Base-by-base conservation (phyloP, 2,113 vertebrate genomes). In the Chauna torquata region DNA sequence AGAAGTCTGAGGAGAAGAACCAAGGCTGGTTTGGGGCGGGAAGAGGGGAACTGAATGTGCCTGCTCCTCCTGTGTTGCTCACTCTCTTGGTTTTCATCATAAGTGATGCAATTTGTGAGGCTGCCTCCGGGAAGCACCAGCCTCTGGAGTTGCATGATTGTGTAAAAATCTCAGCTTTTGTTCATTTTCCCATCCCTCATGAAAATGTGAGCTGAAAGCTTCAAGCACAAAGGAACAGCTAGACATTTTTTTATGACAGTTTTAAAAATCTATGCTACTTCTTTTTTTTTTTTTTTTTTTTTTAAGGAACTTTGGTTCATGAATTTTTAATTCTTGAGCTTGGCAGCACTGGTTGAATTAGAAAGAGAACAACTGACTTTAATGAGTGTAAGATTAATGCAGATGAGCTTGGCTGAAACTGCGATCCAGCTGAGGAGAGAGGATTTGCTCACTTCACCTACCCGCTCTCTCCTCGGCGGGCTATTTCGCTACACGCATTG, bases 371-470 rank as follows among this genome's bases (percentile, higher is more conserved):
- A 94, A 88, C 85, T 84, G 90, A 86, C 70, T 92, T 93, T 95
- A 96, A 96, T 90, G 94, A 96, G 95, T 3, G 36, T 27, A 69
- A 82, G 88, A 95, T 97, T 84, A 72, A 96, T 96, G 91, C 86
- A 92, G 94, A 94, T 79, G 96, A 96, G 76, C 77, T 82, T 71
- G 77, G 70, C 88, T 95, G 90, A 65, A 47, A 7, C 64, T 14
- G 80, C 0, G 2, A 32, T 66, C 47, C 72, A 40, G 54, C 72
- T 77, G 72, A 89, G 77, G 81, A 62, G 77, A 62, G 64, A 45
- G 5, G 50, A 52, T 45, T 69, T 68, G 45, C 82, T 78, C 76
- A 22, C 68, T 45, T 44, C 66, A 34, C 17, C 54, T 70, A 38
- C 36, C 85, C 57, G 54, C 80, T 55, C 42, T 62, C 38, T 88